Conservation (phyloP, 2,797 vertebrate genomes). For the Staurois parvus region DNA sequence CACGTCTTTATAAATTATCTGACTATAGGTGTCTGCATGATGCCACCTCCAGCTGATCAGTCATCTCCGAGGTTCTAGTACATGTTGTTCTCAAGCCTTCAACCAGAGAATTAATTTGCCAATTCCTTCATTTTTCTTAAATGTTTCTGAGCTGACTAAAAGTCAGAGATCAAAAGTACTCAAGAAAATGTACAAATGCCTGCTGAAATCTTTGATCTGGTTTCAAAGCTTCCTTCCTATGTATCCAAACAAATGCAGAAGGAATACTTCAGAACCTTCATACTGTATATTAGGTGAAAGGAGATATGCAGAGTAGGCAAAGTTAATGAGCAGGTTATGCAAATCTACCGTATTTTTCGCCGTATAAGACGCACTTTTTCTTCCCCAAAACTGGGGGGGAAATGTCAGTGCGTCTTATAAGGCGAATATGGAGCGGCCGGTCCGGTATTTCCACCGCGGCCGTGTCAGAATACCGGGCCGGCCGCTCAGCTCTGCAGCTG, state of each 20-base stretch:
- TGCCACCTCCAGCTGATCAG: neutral
- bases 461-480: too few relatives aligned
- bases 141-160: slow-evolving; percentile 47
- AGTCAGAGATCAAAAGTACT: slow-evolving; percentile 58
- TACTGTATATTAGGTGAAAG: slow-evolving; percentile 22
- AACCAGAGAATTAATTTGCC: slow-evolving; percentile 34
- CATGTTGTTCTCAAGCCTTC: slow-evolving; percentile 12
- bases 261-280: slow-evolving; percentile 51
- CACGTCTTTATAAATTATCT: neutral
- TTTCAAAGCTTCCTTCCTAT: slow-evolving; percentile 54
- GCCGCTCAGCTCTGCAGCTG: too few relatives aligned
- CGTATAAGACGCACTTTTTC: too few relatives aligned
- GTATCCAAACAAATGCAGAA: slow-evolving; percentile 52
- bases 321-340: slow-evolving; percentile 48
- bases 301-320: neutral
- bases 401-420: too few relatives aligned
- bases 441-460: too few relatives aligned
- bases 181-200: slow-evolving; percentile 47
- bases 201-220: slow-evolving; percentile 56
- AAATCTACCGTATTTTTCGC: too few relatives aligned
- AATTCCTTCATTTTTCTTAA: slow-evolving; percentile 33
- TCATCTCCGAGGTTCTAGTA: neutral
- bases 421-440: too few relatives aligned
- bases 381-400: too few relatives aligned
- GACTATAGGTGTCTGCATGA: neutral